Evolutionary conservation across 2,888 invertebrate species (phyloP).

Genomic region (Cenopis cana): DNA sequence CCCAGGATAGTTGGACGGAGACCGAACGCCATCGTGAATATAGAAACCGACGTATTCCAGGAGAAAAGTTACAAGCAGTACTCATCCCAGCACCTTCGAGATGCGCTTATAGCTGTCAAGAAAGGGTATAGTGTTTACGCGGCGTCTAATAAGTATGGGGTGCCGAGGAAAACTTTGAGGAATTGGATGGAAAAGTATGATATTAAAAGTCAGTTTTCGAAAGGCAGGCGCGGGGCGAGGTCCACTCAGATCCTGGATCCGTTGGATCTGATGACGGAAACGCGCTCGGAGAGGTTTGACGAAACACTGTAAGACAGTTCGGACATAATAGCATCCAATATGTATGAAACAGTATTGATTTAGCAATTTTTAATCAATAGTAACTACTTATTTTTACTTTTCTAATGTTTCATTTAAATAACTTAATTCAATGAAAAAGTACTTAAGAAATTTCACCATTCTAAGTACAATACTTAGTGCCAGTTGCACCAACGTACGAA

Average conservation of each 20-base stretch:
- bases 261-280: constrained; percentile 69
- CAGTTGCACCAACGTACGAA: too few species aligned
- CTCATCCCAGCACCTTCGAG: constrained; percentile 79
- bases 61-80: constrained; percentile 83
- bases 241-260: constrained; percentile 72
- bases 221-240: constrained; percentile 75
- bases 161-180: constrained; percentile 82
- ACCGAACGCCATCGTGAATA: constrained; percentile 78
- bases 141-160: constrained; percentile 83
- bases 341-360: constrained; percentile 14
- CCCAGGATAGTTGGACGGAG: constrained; percentile 75
- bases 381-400: too few species aligned
- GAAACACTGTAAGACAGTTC: constrained; percentile 51
- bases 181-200: constrained; percentile 86
- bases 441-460: too few species aligned
- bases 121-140: constrained; percentile 84
- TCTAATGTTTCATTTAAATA: too few species aligned
- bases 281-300: constrained; percentile 66
- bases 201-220: constrained; percentile 83
- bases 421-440: too few species aligned
- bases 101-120: constrained; percentile 80
- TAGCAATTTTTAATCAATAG: neutral
- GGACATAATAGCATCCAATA: neutral
- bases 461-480: too few species aligned
- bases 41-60: constrained; percentile 80